phyloP scores from a whole-genome alignment of 2,113 vertebrate species.

The Hystrix brachyura region DNA sequence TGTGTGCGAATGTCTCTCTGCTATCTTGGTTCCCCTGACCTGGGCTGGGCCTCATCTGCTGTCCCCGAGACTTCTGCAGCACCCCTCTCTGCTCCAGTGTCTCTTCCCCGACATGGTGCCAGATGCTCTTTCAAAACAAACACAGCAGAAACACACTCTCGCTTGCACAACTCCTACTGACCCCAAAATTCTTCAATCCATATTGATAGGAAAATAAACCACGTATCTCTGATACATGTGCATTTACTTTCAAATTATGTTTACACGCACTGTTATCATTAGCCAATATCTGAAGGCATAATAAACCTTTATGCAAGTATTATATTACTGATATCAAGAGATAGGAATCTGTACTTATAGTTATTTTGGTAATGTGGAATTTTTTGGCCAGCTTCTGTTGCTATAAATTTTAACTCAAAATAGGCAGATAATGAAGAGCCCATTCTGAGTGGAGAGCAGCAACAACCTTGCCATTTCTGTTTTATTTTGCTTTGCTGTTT shows the following conservation, averaged over 20 bases:
- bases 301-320: not conserved
- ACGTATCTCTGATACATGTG: not conserved
- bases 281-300: not conserved
- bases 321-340: not conserved
- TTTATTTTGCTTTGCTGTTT: no score
- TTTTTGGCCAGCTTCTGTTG: not conserved
- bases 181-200: not conserved
- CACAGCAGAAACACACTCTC: not conserved
- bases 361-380: not conserved
- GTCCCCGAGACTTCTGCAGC: not conserved
- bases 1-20: not conserved
- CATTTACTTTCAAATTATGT: not conserved
- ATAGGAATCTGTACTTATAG: not conserved
- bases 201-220: not conserved
- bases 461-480: not conserved
- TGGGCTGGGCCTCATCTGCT: not conserved
- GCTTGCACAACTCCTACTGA: not conserved
- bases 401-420: not conserved
- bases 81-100: not conserved
- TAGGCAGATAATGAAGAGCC: not conserved
- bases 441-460: not conserved
- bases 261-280: not conserved
- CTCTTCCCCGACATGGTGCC: not conserved
- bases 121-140: not conserved
- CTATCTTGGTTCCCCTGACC: not conserved